Percentiles rank a stretch among this genome's conserved stretches.
phyloP scores from a whole-genome alignment of 2,888 invertebrate species.

The Trichacis sp. region DNA sequence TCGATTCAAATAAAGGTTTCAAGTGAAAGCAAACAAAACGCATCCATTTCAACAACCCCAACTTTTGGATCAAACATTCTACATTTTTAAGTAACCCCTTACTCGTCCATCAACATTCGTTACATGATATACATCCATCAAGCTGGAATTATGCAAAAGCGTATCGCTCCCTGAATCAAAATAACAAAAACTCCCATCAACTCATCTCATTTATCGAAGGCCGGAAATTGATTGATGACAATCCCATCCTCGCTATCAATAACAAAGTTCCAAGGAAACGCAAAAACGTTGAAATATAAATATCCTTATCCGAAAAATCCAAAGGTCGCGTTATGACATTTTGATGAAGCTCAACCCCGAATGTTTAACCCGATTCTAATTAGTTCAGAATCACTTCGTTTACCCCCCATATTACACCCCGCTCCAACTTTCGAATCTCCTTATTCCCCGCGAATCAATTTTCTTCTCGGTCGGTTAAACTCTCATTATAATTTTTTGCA shows the following conservation, averaged over 20 bases:
- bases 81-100: background rate
- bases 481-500: constrained; percentile 4
- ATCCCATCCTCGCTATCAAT: background rate
- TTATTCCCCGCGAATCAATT: background rate
- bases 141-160: background rate
- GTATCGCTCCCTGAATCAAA: background rate
- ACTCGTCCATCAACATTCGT: constrained; percentile 2
- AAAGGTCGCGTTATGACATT: background rate
- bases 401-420: background rate
- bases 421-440: background rate
- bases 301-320: background rate
- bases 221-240: constrained; percentile 3
- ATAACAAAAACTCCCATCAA: background rate
- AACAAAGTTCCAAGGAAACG: background rate
- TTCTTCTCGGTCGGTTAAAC: background rate
- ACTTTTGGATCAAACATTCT: background rate
- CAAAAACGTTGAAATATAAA: background rate
- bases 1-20: too few species aligned
- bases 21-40: too few species aligned
- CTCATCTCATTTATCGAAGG: background rate
- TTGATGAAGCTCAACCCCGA: background rate
- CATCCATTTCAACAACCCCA: background rate
- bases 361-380: constrained; percentile 8
- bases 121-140: background rate
- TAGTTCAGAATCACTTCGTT: background rate